Conservation (phyloP, 92 coral and sea anemone genomes). For the Phenganax stokvisi region DNA sequence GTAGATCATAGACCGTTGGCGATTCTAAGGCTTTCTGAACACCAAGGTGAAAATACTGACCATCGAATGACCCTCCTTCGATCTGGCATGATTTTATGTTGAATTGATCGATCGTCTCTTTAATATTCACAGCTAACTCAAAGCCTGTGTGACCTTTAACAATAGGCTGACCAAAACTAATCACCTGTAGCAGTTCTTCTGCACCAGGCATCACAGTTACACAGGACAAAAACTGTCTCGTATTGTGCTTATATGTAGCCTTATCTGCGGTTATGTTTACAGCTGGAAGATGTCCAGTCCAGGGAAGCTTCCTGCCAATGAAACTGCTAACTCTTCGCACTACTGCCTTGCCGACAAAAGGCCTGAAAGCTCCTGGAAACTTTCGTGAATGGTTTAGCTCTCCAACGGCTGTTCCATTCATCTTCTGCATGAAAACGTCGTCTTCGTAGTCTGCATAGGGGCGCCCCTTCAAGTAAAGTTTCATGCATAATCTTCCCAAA, state of each 20-base stretch:
- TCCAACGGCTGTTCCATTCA: background rate
- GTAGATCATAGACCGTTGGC: slow-evolving; percentile 9
- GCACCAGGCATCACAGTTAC: slow-evolving; percentile 4
- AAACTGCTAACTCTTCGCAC: background rate
- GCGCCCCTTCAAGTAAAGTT: slow-evolving; percentile 20
- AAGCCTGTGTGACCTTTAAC: slow-evolving; percentile 21
- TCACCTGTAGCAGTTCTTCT: slow-evolving; percentile 8
- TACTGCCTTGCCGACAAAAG: slow-evolving; percentile 1
- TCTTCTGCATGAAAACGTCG: slow-evolving; percentile 17
- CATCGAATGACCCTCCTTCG: slow-evolving; percentile 28
- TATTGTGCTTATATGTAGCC: slow-evolving; percentile 7
- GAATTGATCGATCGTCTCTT: slow-evolving; percentile 9
- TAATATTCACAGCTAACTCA: slow-evolving; percentile 13
- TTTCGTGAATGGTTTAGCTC: slow-evolving; percentile 11
- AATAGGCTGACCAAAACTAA: slow-evolving; percentile 19
- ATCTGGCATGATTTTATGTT: slow-evolving; percentile 15
- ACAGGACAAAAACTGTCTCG: slow-evolving; percentile 4
- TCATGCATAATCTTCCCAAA: slow-evolving; percentile 12
- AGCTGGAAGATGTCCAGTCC: slow-evolving; percentile 7
- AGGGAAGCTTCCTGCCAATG: background rate
- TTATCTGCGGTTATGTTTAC: slow-evolving; percentile 4
- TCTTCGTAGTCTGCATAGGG: slow-evolving; percentile 21
- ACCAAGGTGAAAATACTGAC: slow-evolving; percentile 27
- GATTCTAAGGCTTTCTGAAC: slow-evolving; percentile 21
- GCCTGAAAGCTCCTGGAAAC: slow-evolving; percentile 15